phyloP scores from a whole-genome alignment of 2,888 invertebrate genomes.

The Sabellastarte sp. region DNA sequence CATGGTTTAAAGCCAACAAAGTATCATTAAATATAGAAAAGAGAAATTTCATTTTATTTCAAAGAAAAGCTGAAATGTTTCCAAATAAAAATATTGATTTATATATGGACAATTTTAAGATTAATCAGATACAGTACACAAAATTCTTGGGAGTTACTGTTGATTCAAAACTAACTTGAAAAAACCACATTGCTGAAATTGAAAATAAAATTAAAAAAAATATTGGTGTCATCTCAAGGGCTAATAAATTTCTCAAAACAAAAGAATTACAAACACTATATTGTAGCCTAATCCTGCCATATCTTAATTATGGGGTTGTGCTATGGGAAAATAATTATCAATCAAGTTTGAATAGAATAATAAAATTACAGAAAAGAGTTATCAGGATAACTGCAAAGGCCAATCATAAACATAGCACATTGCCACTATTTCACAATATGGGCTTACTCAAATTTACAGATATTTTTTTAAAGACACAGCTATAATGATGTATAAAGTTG shows the following conservation, averaged over 20 bases:
- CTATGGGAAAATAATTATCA: not conserved
- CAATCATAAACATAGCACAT: not conserved
- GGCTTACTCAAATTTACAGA: not conserved
- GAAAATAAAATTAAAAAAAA: not conserved
- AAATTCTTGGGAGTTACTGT: not conserved
- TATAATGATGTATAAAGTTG: too few relatives aligned
- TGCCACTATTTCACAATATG: not conserved
- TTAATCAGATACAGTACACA: not conserved
- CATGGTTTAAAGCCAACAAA: not conserved
- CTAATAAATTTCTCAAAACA: not conserved
- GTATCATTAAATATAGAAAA: not conserved
- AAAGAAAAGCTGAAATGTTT: not conserved
- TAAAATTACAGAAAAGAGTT: not conserved
- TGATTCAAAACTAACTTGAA: not conserved
- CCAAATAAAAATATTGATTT: not conserved
- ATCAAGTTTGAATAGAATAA: not conserved
- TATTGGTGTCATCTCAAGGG: not conserved
- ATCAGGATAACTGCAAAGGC: not conserved
- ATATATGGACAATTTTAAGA: not conserved
- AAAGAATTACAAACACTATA: not conserved
- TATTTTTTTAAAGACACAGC: too few relatives aligned
- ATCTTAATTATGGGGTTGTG: not conserved
- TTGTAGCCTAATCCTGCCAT: not conserved
- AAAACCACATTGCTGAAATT: not conserved
- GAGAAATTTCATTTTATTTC: not conserved